phyloP scores from a whole-genome alignment of 2,113 vertebrate species.

The Erythrolamprus reginae region DNA sequence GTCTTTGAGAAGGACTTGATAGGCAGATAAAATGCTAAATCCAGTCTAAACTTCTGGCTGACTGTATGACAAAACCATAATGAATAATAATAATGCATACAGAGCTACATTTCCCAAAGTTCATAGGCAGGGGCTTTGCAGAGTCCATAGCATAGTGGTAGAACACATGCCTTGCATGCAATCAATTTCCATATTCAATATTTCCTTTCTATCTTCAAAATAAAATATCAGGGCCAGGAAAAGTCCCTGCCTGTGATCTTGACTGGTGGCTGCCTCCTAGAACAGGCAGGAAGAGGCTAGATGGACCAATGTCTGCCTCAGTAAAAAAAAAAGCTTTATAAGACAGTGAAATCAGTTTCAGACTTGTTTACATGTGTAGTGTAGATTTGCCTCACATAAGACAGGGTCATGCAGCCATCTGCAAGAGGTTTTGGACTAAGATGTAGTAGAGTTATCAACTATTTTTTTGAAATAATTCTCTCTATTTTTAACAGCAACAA shows the following conservation, averaged over 20 bases:
- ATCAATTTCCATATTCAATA: background rate
- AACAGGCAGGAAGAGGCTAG: background rate
- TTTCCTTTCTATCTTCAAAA: background rate
- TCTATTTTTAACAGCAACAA: slow-evolving; percentile 7
- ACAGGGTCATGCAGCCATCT: background rate
- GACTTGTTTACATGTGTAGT: slow-evolving; percentile 12
- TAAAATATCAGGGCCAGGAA: background rate
- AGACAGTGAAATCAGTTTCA: slow-evolving; percentile 20
- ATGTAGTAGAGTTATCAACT: background rate
- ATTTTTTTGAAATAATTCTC: background rate
- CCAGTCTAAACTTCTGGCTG: background rate
- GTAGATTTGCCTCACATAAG: background rate
- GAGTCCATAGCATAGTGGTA: slow-evolving; percentile 11
- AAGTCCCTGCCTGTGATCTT: background rate
- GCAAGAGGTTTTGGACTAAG: background rate
- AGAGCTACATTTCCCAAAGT: slow-evolving; percentile 8
- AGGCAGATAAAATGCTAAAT: background rate
- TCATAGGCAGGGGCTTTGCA: background rate
- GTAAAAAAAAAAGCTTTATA: background rate
- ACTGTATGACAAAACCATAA: background rate
- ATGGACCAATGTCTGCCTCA: background rate
- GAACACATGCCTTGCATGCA: slow-evolving; percentile 16
- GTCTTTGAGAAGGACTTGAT: background rate
- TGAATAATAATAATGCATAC: background rate
- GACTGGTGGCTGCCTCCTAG: background rate